phyloP scores from a whole-genome alignment of 2,113 vertebrate species.

The Xyliphius kryptos region DNA sequence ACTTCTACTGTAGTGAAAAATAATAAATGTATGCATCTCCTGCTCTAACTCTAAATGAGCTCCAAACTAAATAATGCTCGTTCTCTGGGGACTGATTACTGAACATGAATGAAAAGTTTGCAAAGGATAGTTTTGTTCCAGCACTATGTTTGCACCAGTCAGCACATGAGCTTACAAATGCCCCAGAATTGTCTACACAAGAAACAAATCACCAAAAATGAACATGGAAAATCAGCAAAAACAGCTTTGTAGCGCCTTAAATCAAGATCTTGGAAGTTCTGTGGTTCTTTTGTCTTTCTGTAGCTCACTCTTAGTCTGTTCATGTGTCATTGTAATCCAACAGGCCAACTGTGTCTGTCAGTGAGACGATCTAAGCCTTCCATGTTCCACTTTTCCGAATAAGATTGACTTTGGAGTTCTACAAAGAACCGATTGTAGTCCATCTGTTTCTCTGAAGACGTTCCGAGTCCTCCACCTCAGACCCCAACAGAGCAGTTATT shows the following conservation, averaged over 20 bases:
- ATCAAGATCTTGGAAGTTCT: too few relatives aligned
- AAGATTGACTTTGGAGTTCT: too few relatives aligned
- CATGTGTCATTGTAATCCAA: too few relatives aligned
- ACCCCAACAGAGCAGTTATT: too few relatives aligned
- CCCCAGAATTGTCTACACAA: constrained; percentile 10
- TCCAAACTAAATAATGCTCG: constrained; percentile 3
- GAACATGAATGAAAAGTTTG: constrained; percentile 18
- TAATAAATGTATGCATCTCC: not conserved
- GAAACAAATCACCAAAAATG: constrained; percentile 19
- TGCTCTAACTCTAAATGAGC: not conserved
- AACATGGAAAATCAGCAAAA: constrained; percentile 21
- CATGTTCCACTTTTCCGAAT: too few relatives aligned
- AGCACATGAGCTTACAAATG: not conserved
- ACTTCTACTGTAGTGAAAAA: not conserved
- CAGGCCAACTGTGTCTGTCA: too few relatives aligned
- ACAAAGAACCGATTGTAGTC: too few relatives aligned
- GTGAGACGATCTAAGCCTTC: too few relatives aligned
- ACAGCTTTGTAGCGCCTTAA: constrained; percentile 61
- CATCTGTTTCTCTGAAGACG: too few relatives aligned
- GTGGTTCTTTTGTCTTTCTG: too few relatives aligned
- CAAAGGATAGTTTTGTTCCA: constrained; percentile 8
- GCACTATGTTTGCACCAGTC: constrained; percentile 5
- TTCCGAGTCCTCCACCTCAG: too few relatives aligned
- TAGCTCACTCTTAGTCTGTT: too few relatives aligned
- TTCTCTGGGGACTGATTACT: constrained; percentile 37